Base-by-base conservation (phyloP, 2,113 vertebrate genomes). In the Halichoeres trimaculatus region DNA sequence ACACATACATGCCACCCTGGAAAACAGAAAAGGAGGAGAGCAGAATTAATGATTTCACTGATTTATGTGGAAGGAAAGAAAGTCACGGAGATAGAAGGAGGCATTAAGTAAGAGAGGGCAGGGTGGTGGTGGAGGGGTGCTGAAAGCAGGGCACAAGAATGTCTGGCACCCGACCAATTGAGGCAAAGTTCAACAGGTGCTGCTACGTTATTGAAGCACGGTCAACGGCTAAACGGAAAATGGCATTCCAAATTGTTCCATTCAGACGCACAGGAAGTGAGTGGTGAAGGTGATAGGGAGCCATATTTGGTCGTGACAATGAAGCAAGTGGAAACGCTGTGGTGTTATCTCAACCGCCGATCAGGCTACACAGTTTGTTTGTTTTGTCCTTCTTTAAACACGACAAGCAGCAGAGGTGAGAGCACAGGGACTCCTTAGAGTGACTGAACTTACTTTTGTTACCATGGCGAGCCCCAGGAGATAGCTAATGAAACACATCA, bases 1-100 rank as follows among this genome's bases (percentile, higher is more conserved):
- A 99, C 93, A 99, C 97, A 88, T 99, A 99, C 97, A 99, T 98
- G 95, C 98, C 98, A 93, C 98, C 98, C 98, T 99, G 91, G 4
- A 81, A 83, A 84, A 72, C n/a, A 58, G 77, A 54, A 63, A 83
- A 81, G 71, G 73, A 70, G 23, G 71, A 36, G 56, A 16, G 47
- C 8, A 0, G 70, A 11, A 74, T 68, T 54, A 70, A 78, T 85
- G 80, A 78, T 40, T 45, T 57, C 22, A 47, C 30, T 59, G 48
- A 59, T 68, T 65, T 48, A 40, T 30, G 43, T 60, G 70, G 40
- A 58, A 54, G 35, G 23, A 70, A 26, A 63, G 11, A 55, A 65
- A 74, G 35, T 54, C 50, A 69, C 14, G 56, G 58, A 63, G 75
- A 83, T 53, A 59, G 57, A 83, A 24, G 34, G 23, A 35, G 58